phyloP scores from a whole-genome alignment of 2,113 vertebrate species.

The Sciurus niger region DNA sequence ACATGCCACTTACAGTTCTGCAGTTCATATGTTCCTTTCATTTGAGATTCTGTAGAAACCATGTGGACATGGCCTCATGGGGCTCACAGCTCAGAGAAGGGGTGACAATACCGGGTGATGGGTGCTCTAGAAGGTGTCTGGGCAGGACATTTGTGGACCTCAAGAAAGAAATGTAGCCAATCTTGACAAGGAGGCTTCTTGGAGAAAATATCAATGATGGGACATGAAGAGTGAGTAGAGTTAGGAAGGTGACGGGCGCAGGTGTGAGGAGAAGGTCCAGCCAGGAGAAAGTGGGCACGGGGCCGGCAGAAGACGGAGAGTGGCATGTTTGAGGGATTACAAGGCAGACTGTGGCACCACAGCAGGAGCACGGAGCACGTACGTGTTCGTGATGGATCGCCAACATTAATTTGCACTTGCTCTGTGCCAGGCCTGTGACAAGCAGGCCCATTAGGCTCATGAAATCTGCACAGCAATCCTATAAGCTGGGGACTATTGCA shows the following conservation, averaged over 20 bases:
- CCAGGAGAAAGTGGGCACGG: not conserved
- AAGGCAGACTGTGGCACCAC: not conserved
- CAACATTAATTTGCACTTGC: not conserved
- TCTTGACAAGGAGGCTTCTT: not conserved
- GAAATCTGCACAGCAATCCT: slow-evolving; percentile 19
- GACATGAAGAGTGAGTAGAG: not conserved
- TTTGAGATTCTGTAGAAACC: not conserved
- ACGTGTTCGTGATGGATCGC: not conserved
- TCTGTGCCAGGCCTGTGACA: slow-evolving; percentile 11
- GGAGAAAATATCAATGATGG: not conserved
- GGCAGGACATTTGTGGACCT: not conserved
- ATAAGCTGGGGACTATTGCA: not conserved
- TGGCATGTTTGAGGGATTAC: not conserved
- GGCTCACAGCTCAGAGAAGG: not conserved
- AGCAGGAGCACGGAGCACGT: not conserved
- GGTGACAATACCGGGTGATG: not conserved
- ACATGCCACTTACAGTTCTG: not conserved
- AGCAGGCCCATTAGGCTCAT: not conserved
- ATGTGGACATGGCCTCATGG: not conserved
- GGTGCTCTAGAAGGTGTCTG: not conserved
- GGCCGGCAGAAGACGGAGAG: not conserved
- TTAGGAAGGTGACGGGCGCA: not conserved
- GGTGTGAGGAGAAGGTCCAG: not conserved
- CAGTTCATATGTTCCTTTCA: not conserved
- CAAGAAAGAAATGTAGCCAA: not conserved